Percentiles rank a stretch among this genome's conserved stretches.
Evolutionary conservation across 2,797 vertebrate species (phyloP).

Genomic region (Thripadectes ignobilis): DNA sequence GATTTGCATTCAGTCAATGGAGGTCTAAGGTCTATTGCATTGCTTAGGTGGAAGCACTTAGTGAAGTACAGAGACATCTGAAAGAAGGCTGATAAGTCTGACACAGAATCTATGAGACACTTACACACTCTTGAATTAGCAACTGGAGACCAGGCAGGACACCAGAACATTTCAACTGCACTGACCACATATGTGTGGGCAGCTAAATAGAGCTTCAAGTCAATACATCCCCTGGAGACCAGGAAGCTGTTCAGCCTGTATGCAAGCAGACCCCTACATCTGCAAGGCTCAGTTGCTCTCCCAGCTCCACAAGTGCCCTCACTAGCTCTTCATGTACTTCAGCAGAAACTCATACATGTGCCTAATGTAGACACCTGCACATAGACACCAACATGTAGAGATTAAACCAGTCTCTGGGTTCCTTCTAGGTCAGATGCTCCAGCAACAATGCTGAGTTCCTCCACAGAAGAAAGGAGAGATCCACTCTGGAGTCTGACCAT

Average conservation of each 20-base stretch:
- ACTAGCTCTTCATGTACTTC: rapidly evolving
- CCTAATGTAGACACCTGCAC: background rate
- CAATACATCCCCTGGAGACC: background rate
- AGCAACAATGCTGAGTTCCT: background rate
- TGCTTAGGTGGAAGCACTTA: background rate
- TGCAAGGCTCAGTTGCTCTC: background rate
- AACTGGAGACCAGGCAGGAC: background rate
- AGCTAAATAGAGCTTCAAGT: background rate
- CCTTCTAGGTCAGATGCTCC: background rate
- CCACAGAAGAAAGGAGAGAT: background rate
- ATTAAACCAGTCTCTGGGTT: background rate
- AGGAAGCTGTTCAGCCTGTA: background rate
- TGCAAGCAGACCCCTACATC: background rate
- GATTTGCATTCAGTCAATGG: background rate
- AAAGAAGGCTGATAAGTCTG: background rate
- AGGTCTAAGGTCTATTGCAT: background rate
- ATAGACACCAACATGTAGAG: rapidly evolving
- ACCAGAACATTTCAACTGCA: background rate
- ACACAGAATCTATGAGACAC: background rate
- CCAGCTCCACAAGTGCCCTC: background rate
- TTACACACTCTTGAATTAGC: background rate
- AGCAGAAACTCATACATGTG: rapidly evolving
- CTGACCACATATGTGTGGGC: background rate
- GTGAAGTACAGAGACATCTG: background rate
- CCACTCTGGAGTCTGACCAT: background rate